These are phyloP conservation scores for Neuroscelio doddi DNA, from an alignment of 2,888 invertebrate genomes.

Conservation along the genomic window DNA sequence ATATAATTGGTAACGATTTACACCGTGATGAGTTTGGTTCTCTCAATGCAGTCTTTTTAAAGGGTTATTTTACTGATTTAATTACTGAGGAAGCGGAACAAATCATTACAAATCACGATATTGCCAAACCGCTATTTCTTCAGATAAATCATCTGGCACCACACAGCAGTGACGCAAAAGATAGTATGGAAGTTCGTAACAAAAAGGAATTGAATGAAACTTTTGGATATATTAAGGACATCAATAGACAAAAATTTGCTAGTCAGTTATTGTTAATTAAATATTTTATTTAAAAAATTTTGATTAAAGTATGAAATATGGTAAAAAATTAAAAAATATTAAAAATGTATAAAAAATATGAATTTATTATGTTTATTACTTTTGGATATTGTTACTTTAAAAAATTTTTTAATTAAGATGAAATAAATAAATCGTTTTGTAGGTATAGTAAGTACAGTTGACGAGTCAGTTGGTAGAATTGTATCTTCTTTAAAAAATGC, in stretches of 20 bases:
- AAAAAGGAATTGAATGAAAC: slow-evolving; percentile 77
- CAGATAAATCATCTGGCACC: slow-evolving; percentile 86
- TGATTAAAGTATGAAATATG: too few relatives aligned
- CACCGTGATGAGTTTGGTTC: slow-evolving; percentile 68
- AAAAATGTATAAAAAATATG: too few relatives aligned
- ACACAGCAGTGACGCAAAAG: slow-evolving; percentile 82
- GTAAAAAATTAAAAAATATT: too few relatives aligned
- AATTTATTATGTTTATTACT: too few relatives aligned
- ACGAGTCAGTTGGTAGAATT: slow-evolving; percentile 76
- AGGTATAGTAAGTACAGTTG: slow-evolving; percentile 77
- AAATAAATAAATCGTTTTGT: slow-evolving; percentile 11
- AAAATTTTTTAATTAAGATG: too few relatives aligned
- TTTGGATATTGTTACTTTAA: too few relatives aligned
- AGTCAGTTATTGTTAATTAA: slow-evolving; percentile 74
- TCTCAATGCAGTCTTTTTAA: slow-evolving; percentile 65
- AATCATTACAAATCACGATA: slow-evolving; percentile 77
- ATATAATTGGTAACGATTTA: slow-evolving; percentile 66
- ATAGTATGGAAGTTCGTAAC: slow-evolving; percentile 81
- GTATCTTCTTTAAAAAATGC: slow-evolving; percentile 72
- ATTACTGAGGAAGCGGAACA: slow-evolving; percentile 79
- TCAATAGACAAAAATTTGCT: slow-evolving; percentile 81
- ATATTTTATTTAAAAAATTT: too few relatives aligned
- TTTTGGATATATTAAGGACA: slow-evolving; percentile 80
- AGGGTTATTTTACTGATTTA: slow-evolving; percentile 82
- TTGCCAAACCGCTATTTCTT: slow-evolving; percentile 81